Evolutionary conservation across 2,113 vertebrate genomes (phyloP).

Genomic region (Callionymus lyra): DNA sequence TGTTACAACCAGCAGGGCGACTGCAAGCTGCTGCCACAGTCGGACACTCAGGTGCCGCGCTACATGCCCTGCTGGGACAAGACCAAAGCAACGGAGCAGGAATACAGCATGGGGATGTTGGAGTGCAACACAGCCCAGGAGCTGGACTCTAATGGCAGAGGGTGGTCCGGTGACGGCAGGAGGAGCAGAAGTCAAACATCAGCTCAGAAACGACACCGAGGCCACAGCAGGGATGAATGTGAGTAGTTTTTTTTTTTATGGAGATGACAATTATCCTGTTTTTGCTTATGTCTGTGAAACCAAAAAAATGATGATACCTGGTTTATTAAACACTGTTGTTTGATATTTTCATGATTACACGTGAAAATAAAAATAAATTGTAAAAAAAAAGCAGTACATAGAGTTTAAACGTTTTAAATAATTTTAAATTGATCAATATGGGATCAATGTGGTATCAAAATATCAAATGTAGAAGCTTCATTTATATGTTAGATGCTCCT

Average conservation of each 20-base stretch:
- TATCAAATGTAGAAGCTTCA: too few relatives aligned
- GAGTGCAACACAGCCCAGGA: conserved; percentile 58
- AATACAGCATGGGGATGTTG: conserved; percentile 70
- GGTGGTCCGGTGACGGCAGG: conserved; percentile 63
- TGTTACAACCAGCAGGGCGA: conserved; percentile 79
- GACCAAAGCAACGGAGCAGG: conserved; percentile 52
- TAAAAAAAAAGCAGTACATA: too few relatives aligned
- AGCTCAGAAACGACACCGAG: conserved; percentile 22
- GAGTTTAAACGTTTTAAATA: too few relatives aligned
- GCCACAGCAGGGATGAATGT: conserved; percentile 78
- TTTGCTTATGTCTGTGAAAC: too few relatives aligned
- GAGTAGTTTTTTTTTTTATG: conserved; percentile 37
- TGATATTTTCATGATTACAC: too few relatives aligned
- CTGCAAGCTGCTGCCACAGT: conserved; percentile 75
- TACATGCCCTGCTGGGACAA: conserved; percentile 81
- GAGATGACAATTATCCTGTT: too few relatives aligned
- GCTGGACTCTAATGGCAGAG: conserved; percentile 50
- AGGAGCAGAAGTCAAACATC: conserved; percentile 44
- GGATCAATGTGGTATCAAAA: too few relatives aligned
- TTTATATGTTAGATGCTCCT: too few relatives aligned
- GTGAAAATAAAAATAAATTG: too few relatives aligned
- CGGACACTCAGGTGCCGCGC: conserved; percentile 85
- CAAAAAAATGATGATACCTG: too few relatives aligned
- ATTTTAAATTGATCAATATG: too few relatives aligned
- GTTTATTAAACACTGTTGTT: too few relatives aligned